Conservation (phyloP, 2,888 invertebrate species). For the Ceraclea dissimilis region DNA sequence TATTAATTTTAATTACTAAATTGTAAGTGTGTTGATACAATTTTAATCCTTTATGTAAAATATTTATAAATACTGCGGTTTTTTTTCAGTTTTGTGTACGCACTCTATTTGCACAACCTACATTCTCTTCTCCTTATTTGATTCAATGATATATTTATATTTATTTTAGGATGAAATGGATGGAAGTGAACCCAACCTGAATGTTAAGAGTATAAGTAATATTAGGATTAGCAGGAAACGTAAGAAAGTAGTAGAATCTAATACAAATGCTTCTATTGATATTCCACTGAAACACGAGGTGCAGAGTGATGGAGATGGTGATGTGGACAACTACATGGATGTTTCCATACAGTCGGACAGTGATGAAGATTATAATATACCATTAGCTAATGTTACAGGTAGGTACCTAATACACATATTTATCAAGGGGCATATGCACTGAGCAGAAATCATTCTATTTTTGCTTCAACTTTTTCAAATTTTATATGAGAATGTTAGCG, state of each 20-base stretch:
- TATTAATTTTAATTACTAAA: no score
- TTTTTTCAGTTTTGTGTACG: no score
- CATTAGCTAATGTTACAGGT: conserved; percentile 24
- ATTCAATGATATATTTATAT: no score
- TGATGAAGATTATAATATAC: conserved; percentile 23
- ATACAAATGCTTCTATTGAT: background rate
- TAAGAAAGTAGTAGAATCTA: background rate
- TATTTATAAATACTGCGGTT: no score
- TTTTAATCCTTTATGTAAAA: no score
- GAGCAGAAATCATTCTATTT: no score
- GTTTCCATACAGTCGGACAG: conserved; percentile 14
- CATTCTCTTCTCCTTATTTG: no score
- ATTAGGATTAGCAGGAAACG: background rate
- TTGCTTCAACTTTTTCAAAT: no score
- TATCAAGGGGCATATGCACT: no score
- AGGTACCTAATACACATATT: conserved; percentile 6
- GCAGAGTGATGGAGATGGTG: background rate
- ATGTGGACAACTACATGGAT: background rate
- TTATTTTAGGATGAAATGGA: conserved; percentile 18
- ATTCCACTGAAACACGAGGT: background rate
- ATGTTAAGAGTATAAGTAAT: background rate
- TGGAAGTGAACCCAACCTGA: background rate
- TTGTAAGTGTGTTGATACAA: no score
- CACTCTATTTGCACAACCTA: no score
- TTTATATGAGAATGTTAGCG: no score